Evolutionary conservation across 2,888 invertebrate genomes (phyloP).

Genomic region (Cheilosia variabilis): DNA sequence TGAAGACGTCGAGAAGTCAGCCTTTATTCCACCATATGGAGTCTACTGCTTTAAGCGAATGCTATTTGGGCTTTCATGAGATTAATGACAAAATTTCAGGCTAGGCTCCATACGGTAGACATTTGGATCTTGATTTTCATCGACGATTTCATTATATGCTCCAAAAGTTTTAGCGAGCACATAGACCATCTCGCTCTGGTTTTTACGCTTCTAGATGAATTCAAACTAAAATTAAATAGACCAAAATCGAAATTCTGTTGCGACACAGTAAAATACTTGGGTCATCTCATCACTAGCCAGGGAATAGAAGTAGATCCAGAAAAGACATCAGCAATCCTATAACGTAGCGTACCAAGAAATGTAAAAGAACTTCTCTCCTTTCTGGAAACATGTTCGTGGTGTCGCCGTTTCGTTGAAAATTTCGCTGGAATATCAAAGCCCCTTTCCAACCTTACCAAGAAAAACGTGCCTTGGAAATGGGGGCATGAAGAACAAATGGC

Average conservation of each 20-base stretch:
- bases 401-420: slow-evolving; percentile 35
- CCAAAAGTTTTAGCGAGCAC: slow-evolving; percentile 66
- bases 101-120: slow-evolving; percentile 30
- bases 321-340: slow-evolving; percentile 69
- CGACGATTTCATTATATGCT: not conserved
- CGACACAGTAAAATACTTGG: slow-evolving; percentile 24
- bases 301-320: slow-evolving; percentile 51
- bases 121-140: not conserved
- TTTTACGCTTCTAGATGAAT: slow-evolving; percentile 64
- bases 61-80: slow-evolving; percentile 78
- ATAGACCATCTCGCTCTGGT: slow-evolving; percentile 77
- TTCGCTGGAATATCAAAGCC: slow-evolving; percentile 76
- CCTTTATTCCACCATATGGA: slow-evolving; percentile 76
- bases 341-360: slow-evolving; percentile 70
- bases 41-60: slow-evolving; percentile 77
- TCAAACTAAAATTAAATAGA: slow-evolving; percentile 28
- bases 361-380: slow-evolving; percentile 70
- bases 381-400: slow-evolving; percentile 58
- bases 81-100: slow-evolving; percentile 24
- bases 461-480: slow-evolving; percentile 68
- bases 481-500: slow-evolving; percentile 20
- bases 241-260: slow-evolving; percentile 31
- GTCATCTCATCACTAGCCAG: slow-evolving; percentile 20
- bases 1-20: too few species aligned
- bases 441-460: slow-evolving; percentile 77